Conservation (phyloP, 1,140 invertebrate species). For the Drosophila baimaii region DNA sequence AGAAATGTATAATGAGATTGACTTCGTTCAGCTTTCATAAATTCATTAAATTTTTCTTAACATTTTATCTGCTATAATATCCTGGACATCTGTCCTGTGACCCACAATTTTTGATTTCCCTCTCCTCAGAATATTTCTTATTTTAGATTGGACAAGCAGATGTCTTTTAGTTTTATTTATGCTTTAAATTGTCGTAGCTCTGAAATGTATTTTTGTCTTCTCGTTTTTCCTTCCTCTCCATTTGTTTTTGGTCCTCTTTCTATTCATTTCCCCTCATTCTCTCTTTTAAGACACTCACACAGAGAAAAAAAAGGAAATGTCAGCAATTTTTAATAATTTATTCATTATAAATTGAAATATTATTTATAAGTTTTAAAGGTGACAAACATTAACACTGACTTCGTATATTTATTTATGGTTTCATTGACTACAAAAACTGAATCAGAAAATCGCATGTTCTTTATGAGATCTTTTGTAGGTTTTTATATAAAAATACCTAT, state of each 20-base stretch:
- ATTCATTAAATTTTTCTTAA: neutral
- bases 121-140: neutral
- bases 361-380: neutral
- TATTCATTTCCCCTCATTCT: neutral
- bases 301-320: neutral
- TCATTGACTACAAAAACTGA: too few relatives aligned
- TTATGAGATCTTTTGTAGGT: too few relatives aligned
- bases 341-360: neutral
- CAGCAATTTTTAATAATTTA: neutral
- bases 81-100: neutral
- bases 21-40: neutral
- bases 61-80: neutral
- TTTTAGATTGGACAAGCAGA: conserved; percentile 8
- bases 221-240: conserved; percentile 2
- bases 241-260: neutral
- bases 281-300: neutral
- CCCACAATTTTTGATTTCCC: neutral
- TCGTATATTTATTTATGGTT: neutral
- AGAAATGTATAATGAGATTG: neutral
- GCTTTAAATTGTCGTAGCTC: conserved; percentile 12
- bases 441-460: neutral
- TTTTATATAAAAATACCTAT: neutral
- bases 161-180: conserved; percentile 12
- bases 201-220: conserved; percentile 4
- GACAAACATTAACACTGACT: too few relatives aligned